A percentile compares a stretch with the other conserved stretches of the same genome.
phyloP scores from a whole-genome alignment of 2,113 vertebrate genomes.

The Centropus unirufus region DNA sequence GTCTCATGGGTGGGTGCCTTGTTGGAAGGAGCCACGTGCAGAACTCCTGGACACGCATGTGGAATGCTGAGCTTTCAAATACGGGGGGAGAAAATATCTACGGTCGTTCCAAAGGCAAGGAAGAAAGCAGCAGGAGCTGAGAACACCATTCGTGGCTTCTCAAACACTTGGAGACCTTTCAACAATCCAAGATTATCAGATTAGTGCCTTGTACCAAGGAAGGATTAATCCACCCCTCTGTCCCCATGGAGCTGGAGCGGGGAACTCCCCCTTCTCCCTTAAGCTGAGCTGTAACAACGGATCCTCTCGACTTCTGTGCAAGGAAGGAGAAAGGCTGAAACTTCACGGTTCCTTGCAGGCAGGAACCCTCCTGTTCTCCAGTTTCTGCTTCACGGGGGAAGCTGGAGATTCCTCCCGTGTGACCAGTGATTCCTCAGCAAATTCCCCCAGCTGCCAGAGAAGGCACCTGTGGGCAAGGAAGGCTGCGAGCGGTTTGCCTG shows the following conservation, averaged over 20 bases:
- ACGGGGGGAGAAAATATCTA: accelerated
- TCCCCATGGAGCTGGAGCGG: neutral
- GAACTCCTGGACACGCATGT: neutral
- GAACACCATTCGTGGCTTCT: neutral
- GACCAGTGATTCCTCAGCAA: neutral
- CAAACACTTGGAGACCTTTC: neutral
- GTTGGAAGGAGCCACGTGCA: neutral
- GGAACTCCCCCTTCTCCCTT: neutral
- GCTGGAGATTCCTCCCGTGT: neutral
- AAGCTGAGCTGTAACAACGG: neutral
- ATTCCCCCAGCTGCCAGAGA: neutral
- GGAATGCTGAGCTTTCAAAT: neutral
- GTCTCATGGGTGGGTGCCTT: neutral
- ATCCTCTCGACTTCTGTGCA: neutral
- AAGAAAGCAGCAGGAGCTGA: neutral
- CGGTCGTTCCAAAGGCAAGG: neutral
- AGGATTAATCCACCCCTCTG: neutral
- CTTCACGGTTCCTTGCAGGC: accelerated
- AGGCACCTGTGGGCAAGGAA: neutral
- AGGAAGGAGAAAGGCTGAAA: neutral
- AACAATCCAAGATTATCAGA: accelerated
- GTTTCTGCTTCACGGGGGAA: neutral
- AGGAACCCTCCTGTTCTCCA: neutral
- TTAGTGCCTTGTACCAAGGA: neutral
- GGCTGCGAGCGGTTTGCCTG: neutral